Conservation (phyloP, 2,113 vertebrate species). For the Percopsis transmontana region DNA sequence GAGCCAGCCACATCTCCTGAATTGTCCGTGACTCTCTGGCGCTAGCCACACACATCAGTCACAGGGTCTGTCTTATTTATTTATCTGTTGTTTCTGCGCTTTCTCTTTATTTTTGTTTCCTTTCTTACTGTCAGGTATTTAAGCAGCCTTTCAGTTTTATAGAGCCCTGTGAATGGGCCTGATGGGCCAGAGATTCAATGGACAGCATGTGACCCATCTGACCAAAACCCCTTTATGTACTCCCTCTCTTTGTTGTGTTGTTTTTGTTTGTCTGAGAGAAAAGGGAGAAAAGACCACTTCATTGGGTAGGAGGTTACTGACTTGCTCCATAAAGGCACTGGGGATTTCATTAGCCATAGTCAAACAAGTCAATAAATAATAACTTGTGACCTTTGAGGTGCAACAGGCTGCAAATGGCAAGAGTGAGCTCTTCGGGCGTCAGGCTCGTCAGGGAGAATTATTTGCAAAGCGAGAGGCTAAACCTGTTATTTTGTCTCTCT, state of each 20-base stretch:
- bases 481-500: constrained; percentile 22
- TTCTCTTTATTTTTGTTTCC: constrained; percentile 78
- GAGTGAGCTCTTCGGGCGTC: constrained; percentile 5
- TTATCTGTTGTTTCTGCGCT: constrained; percentile 75
- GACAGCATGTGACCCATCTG: constrained; percentile 85
- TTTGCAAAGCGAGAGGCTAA: constrained; percentile 17
- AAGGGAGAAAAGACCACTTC: constrained; percentile 74
- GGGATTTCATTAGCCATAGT: constrained; percentile 68
- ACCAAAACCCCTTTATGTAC: constrained; percentile 78
- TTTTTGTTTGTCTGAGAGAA: constrained; percentile 82
- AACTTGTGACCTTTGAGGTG: constrained; percentile 71
- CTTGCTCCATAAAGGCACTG: constrained; percentile 64
- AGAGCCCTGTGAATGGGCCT: constrained; percentile 73
- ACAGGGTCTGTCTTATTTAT: constrained; percentile 84
- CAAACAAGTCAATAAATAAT: constrained; percentile 74
- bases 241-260: constrained; percentile 79
- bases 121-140: constrained; percentile 83
- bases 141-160: constrained; percentile 83
- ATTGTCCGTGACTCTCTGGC: constrained; percentile 81
- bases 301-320: constrained; percentile 78
- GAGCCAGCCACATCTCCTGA: constrained; percentile 79
- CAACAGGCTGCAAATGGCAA: constrained; percentile 35
- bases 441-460: constrained; percentile 19
- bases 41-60: constrained; percentile 83
- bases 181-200: constrained; percentile 78